A percentile compares a stretch with the other conserved stretches of the same genome.
Conservation (phyloP, 2,797 vertebrate genomes). For the Mus spretus region DNA sequence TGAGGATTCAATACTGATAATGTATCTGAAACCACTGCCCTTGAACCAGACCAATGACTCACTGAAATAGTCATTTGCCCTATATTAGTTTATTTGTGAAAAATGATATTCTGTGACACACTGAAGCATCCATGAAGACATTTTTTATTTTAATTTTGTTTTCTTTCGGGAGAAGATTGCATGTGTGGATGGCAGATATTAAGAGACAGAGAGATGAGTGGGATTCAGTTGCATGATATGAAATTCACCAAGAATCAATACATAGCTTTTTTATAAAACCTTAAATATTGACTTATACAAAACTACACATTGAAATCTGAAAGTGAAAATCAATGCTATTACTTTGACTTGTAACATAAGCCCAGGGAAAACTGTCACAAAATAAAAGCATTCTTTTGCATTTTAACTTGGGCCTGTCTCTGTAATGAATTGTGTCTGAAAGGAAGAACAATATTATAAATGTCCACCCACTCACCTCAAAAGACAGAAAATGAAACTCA, state of each 20-base stretch:
- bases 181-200: not conserved
- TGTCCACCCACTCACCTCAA: not conserved
- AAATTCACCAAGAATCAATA: not conserved
- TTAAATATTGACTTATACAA: not conserved
- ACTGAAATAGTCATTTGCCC: not conserved
- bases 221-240: not conserved
- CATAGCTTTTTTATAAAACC: not conserved
- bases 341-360: not conserved
- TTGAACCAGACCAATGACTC: not conserved
- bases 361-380: slow-evolving; percentile 23
- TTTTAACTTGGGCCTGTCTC: not conserved
- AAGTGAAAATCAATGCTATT: slow-evolving; percentile 16
- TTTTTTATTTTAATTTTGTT: not conserved
- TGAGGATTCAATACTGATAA: not conserved
- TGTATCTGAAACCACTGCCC: not conserved
- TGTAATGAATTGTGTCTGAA: slow-evolving; percentile 69
- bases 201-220: not conserved
- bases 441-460: slow-evolving; percentile 38
- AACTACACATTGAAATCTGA: not conserved
- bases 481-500: slow-evolving; percentile 58
- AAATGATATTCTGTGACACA: not conserved
- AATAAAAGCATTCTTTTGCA: not conserved
- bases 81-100: not conserved
- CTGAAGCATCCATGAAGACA: not conserved
- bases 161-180: not conserved